Base-by-base conservation (phyloP, 1,140 invertebrate species). In the Drosophila mauritiana region DNA sequence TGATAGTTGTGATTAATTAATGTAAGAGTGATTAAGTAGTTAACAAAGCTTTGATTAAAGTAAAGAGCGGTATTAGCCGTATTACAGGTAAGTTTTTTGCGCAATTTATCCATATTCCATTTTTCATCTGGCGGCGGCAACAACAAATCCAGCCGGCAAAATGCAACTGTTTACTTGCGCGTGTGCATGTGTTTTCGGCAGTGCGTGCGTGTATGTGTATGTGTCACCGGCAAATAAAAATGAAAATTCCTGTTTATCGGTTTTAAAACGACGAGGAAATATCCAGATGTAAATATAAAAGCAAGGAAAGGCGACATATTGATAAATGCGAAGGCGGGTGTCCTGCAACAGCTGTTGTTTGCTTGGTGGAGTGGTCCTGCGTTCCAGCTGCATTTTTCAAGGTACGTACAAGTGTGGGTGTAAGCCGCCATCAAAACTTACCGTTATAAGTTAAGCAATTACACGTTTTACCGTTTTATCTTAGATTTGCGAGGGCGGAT, bases 81-180 rank as follows among this genome's bases (percentile, higher is more conserved):
- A 40, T 13, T 22, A 40, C 25, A 70, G 67, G 67, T 70, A 56
- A 70, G 67, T 70, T n/a, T 42, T 34, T 8, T 13, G 4, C 3
- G 1, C 8, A 25, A 31, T 22, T 13, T n/a, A 11, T 17, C 7
- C 27, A 43, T 61, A 13, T 36, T 61, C n/a, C 40, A 45, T 64
- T 34, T 36, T 40, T 56, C 27, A 34, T 37, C 34, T 46, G 49
- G 40, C 64, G 51, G 49, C 64, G 45, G 27, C 65, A 34, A 70
- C 31, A 49, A 61, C 36, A 65, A 51, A 51, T 46, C 17, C 65
- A 56, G 48, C 67, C 67, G 67, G 67, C 65, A 70, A 67, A 46
- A 70, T 54, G 64, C 64, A 69, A 56, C 63, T 56, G 67, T 69
- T 69, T 54, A 68, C 45, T 39, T 27, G 13, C 25, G 49, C 42